phyloP scores from a whole-genome alignment of 2,888 invertebrate species.

The Glyphotaelius pellucidus region DNA sequence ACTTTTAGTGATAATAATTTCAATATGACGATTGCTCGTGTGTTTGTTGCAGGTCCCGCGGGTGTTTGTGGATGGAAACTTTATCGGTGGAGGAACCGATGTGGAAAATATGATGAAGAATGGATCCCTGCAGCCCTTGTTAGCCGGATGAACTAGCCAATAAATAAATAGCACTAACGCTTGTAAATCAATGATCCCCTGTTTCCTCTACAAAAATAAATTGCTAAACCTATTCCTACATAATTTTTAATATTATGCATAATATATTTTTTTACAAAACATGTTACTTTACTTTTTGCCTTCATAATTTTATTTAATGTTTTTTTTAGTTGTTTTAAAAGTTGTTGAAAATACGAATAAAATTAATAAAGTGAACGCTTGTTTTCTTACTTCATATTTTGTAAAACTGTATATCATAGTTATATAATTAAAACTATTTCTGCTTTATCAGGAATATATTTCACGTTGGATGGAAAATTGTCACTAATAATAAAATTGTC shows the following conservation, averaged over 20 bases:
- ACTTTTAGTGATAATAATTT: not conserved
- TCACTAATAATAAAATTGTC: too few relatives aligned
- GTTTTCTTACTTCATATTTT: not conserved
- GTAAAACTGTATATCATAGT: not conserved
- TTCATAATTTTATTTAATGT: conserved; percentile 22
- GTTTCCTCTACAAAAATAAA: not conserved
- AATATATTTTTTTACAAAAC: not conserved
- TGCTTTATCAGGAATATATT: not conserved
- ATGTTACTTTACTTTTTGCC: not conserved
- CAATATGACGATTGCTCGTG: not conserved
- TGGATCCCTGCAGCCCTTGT: conserved; percentile 82
- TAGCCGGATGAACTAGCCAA: conserved; percentile 71
- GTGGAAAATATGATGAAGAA: conserved; percentile 84
- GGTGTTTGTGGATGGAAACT: conserved; percentile 94
- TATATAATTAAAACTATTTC: too few relatives aligned
- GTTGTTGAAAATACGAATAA: not conserved
- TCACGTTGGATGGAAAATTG: not conserved
- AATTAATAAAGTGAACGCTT: not conserved
- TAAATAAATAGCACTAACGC: conserved; percentile 5
- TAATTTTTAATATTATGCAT: not conserved
- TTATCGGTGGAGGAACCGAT: conserved; percentile 95
- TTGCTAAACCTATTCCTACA: not conserved
- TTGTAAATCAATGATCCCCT: not conserved
- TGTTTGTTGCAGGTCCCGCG: conserved; percentile 87
- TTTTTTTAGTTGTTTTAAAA: not conserved